Base-by-base conservation (phyloP, 2,888 invertebrate species). In the Eupithecia inturbata region DNA sequence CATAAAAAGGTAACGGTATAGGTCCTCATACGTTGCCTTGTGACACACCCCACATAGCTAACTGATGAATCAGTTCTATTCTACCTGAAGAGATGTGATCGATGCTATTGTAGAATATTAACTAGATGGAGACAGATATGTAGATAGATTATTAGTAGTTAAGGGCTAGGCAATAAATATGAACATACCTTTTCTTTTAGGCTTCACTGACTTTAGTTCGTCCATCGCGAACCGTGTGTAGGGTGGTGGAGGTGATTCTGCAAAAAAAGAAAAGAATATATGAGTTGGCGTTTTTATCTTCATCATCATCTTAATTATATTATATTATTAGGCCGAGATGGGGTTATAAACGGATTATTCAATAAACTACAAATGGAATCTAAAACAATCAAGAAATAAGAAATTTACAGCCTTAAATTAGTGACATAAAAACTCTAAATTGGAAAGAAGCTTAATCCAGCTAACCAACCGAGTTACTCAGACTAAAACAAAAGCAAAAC, bases 201-300 rank as follows among this genome's bases (percentile, higher is more conserved):
- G 96, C 95, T 96, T 96, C 91, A 97, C 95, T 92, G 96, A 96
- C 95, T 96, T 96, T 90, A 97, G 95, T 92, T 96, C 95, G 88
- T 96, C 95, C 95, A 96, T 95, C 85, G 96, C 96, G 92, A 96
- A 96, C 88, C 96, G 96, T 91, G 96, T 96, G 95, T 97, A 97
- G 81, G 97, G 97, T 84, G 97, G 97, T 86, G 97, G 97, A 86
- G 97, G 97, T 86, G 96, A 96, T 94, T 97, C 97, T 98, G 96
- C 72, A 96, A 96, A 86, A 83, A 87, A 88, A 39, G 84, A 84
- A 67, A 41, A n/a, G 4, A 63, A 60, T 16, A 63, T 33, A 19
- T 63, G 1, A 63, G 9, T 63, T 19, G 1, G 3, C 7, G 19
- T 19, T 28, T 62, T 62, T 33, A 19, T 31, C 19, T 31, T 31